Percentiles rank a stretch among this genome's conserved stretches.
These are phyloP conservation scores for Mesorhabditis spiculigera DNA, from an alignment of 2,888 invertebrate genomes.

Conservation along the genomic window DNA sequence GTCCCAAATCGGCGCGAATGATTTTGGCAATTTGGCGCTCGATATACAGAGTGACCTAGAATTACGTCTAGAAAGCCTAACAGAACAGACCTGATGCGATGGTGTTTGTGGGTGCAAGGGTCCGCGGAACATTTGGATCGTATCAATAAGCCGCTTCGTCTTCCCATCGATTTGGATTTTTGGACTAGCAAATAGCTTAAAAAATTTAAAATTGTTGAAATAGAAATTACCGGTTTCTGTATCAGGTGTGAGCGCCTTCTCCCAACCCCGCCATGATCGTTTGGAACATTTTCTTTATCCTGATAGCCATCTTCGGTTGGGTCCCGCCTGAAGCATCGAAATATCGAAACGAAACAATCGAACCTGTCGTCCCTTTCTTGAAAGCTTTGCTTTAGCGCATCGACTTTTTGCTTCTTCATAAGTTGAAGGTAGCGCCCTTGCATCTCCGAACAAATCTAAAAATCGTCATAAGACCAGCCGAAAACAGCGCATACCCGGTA, in stretches of 20 bases:
- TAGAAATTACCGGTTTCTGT: too few relatives aligned
- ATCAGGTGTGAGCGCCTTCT: too few relatives aligned
- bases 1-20: conserved; percentile 23
- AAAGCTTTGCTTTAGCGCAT: conserved; percentile 24
- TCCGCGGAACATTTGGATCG: not conserved
- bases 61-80: not conserved
- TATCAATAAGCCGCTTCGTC: not conserved
- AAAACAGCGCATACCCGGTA: conserved; percentile 23
- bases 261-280: too few relatives aligned
- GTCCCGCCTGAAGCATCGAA: too few relatives aligned
- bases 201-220: too few relatives aligned
- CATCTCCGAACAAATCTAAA: conserved; percentile 44
- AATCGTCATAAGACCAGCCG: not conserved
- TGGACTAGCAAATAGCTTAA: too few relatives aligned
- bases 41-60: too few relatives aligned
- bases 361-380: too few relatives aligned
- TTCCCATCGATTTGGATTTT: not conserved
- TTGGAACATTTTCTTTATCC: too few relatives aligned
- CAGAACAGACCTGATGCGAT: not conserved
- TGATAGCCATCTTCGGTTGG: too few relatives aligned
- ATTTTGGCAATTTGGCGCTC: too few relatives aligned
- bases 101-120: not conserved
- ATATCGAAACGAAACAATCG: too few relatives aligned
- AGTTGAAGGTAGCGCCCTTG: conserved; percentile 27
- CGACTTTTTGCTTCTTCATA: conserved; percentile 31